A percentile compares a stretch with the other conserved stretches of the same genome.
Evolutionary conservation across 30 jellyfish, hydroid and myxozoan species (phyloP).

Genomic region (Aurelia aurita): DNA sequence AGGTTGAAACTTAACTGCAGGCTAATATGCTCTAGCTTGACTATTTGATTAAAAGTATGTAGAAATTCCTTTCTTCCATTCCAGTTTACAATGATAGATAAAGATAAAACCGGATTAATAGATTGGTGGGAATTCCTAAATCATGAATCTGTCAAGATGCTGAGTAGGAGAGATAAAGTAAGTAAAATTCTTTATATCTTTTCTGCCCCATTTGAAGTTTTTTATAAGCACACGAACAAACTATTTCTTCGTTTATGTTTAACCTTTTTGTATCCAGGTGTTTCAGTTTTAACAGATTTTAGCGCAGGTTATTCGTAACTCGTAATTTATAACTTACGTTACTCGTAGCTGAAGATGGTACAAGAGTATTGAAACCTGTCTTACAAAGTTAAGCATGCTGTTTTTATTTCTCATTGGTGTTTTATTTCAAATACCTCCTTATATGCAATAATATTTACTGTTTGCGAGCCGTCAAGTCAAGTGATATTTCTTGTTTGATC

Average conservation of each 20-base stretch:
- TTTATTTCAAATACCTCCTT: neutral
- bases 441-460: too few relatives aligned
- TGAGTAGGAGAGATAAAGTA: constrained; percentile 56
- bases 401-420: neutral
- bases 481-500: neutral
- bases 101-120: constrained; percentile 47
- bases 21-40: too few relatives aligned
- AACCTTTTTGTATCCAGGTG: too few relatives aligned
- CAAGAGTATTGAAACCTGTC: neutral
- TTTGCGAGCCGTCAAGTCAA: neutral
- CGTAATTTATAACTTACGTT: neutral
- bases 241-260: too few relatives aligned
- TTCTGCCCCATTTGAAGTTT: too few relatives aligned
- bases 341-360: neutral
- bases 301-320: too few relatives aligned
- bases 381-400: too few relatives aligned
- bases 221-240: too few relatives aligned
- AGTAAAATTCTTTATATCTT: neutral
- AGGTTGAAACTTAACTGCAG: too few relatives aligned
- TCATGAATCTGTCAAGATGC: constrained; percentile 66
- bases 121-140: constrained; percentile 77
- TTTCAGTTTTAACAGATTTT: too few relatives aligned
- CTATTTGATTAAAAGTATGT: too few relatives aligned
- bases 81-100: constrained; percentile 53
- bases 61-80: neutral